phyloP scores from a whole-genome alignment of 2,113 vertebrate genomes.

The Dolichotis patagonum region DNA sequence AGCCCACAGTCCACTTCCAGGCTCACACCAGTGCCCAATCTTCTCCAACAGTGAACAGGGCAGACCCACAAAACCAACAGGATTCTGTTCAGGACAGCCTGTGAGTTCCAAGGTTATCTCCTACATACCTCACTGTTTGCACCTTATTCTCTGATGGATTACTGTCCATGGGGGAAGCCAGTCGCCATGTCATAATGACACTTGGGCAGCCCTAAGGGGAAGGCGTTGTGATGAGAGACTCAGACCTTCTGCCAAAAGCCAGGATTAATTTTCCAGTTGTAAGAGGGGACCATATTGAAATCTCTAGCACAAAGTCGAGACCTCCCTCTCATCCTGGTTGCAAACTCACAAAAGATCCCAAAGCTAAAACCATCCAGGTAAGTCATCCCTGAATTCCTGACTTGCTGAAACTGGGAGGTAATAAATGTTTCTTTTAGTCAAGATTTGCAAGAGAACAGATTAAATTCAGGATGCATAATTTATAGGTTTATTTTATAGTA shows the following conservation, averaged over 20 bases:
- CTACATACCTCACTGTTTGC: background rate
- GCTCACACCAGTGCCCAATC: background rate
- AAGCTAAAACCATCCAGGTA: background rate
- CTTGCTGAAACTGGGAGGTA: background rate
- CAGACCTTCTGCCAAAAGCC: background rate
- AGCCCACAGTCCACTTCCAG: too few relatives aligned
- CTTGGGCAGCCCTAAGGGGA: background rate
- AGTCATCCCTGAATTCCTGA: background rate
- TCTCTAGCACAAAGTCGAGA: background rate
- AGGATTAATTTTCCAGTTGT: background rate
- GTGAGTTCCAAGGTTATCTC: background rate
- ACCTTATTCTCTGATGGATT: background rate
- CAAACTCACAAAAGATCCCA: background rate
- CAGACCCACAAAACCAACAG: background rate
- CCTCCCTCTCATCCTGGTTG: background rate
- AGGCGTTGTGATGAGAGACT: background rate
- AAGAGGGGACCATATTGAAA: background rate
- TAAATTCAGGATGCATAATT: background rate
- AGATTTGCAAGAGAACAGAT: background rate
- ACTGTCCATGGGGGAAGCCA: background rate
- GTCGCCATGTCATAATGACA: background rate
- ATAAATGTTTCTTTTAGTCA: background rate
- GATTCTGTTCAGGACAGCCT: background rate
- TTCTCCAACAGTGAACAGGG: background rate
- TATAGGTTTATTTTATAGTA: background rate